Percentiles rank a stretch among this genome's conserved stretches.
phyloP scores from a whole-genome alignment of 35 echinoderm and acorn worm genomes.

The Apostichopus californicus region DNA sequence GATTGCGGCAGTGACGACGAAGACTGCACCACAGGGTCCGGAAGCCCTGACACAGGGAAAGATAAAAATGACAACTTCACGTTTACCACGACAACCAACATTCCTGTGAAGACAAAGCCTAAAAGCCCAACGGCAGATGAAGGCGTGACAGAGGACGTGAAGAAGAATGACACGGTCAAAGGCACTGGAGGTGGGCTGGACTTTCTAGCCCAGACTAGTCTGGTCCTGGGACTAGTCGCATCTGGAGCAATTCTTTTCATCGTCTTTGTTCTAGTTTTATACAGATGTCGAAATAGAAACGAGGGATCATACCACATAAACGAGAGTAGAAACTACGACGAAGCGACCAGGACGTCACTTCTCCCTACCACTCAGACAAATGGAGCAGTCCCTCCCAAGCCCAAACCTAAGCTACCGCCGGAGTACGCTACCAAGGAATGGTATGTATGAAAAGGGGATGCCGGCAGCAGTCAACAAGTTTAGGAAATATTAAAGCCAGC shows the following conservation, averaged over 20 bases:
- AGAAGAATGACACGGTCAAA: slow-evolving; percentile 62
- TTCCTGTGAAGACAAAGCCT: background rate
- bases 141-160: slow-evolving; percentile 54
- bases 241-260: slow-evolving; percentile 79
- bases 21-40: slow-evolving; percentile 60
- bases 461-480: background rate
- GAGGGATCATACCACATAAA: slow-evolving; percentile 99
- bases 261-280: slow-evolving; percentile 76
- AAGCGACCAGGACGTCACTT: slow-evolving; percentile 78
- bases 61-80: slow-evolving; percentile 19
- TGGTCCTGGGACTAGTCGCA: slow-evolving; percentile 83
- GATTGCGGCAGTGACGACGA: slow-evolving; percentile 62
- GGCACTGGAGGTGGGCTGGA: slow-evolving; percentile 45
- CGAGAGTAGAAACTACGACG: slow-evolving; percentile 95
- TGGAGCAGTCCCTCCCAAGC: slow-evolving; percentile 86
- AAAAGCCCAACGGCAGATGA: slow-evolving; percentile 22
- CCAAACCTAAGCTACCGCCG: slow-evolving; percentile 87
- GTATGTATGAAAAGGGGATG: slow-evolving; percentile 67
- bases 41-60: slow-evolving; percentile 1
- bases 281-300: slow-evolving; percentile 95
- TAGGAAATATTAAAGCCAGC: background rate
- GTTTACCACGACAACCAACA: slow-evolving; percentile 49
- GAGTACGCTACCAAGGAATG: slow-evolving; percentile 97
- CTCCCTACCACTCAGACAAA: slow-evolving; percentile 77
- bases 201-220: slow-evolving; percentile 80